Conservation (phyloP, 2,888 invertebrate genomes). For the Nematopogon swammerdamellus region DNA sequence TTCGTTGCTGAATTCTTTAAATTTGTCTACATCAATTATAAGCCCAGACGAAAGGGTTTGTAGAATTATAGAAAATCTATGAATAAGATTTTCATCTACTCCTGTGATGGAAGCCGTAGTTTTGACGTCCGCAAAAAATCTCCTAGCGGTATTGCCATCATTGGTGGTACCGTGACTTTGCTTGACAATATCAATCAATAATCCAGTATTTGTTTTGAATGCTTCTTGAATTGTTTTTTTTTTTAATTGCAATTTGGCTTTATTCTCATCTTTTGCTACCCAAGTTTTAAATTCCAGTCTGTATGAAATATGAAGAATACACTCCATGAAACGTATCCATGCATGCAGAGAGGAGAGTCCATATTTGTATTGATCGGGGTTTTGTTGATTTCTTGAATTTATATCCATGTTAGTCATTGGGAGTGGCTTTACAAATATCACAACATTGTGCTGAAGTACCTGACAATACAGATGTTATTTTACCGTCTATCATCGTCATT, state of each 20-base stretch:
- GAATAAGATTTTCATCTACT: neutral
- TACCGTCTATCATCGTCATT: neutral
- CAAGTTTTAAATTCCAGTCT: conserved; percentile 6
- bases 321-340: conserved; percentile 14
- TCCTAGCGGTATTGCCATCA: conserved; percentile 3
- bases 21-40: neutral
- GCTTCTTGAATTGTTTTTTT: conserved; percentile 7
- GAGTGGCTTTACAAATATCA: conserved; percentile 10
- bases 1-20: neutral
- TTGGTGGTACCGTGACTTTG: conserved; percentile 2
- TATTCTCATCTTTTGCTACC: neutral
- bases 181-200: conserved; percentile 1
- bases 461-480: neutral
- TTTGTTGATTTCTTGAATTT: conserved; percentile 5
- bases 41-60: neutral
- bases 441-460: neutral
- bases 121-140: neutral
- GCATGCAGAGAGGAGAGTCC: conserved; percentile 12
- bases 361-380: conserved; percentile 9
- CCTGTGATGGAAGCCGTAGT: conserved; percentile 1
- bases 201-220: conserved; percentile 6
- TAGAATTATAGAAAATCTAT: neutral
- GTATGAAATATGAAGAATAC: conserved; percentile 10
- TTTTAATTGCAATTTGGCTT: neutral
- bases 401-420: conserved; percentile 11